Evolutionary conservation across 2,888 invertebrate species (phyloP).

Genomic region (Andrena dorsata): DNA sequence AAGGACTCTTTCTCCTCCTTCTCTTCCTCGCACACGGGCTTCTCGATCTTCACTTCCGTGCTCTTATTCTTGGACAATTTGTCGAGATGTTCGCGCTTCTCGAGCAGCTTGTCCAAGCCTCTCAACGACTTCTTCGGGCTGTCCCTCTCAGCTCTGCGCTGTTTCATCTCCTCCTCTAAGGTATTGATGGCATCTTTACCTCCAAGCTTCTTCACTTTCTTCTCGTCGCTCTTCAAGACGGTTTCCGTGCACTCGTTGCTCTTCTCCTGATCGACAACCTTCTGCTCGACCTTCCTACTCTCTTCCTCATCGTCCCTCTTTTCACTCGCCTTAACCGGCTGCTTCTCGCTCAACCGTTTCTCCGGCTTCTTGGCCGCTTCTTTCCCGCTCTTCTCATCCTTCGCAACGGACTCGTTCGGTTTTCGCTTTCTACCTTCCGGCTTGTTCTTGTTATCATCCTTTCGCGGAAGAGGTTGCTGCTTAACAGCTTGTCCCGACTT

Average conservation of each 20-base stretch:
- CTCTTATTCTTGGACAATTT: constrained; percentile 79
- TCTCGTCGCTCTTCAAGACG: constrained; percentile 73
- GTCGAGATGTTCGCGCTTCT: constrained; percentile 86
- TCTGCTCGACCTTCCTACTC: constrained; percentile 54
- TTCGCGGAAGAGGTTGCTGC: constrained; percentile 81
- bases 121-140: constrained; percentile 87
- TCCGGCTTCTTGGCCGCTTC: constrained; percentile 73
- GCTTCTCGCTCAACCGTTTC: constrained; percentile 57
- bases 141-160: constrained; percentile 85
- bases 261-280: constrained; percentile 53
- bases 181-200: constrained; percentile 79
- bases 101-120: constrained; percentile 87
- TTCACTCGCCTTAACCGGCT: constrained; percentile 81
- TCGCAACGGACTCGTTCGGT: constrained; percentile 79
- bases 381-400: constrained; percentile 80
- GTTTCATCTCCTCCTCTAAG: constrained; percentile 83
- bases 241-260: constrained; percentile 56
- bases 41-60: constrained; percentile 64
- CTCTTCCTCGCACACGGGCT: constrained; percentile 49
- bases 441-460: constrained; percentile 72
- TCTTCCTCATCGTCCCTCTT: constrained; percentile 80
- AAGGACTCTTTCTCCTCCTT: constrained; percentile 42
- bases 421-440: constrained; percentile 83
- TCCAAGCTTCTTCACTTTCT: constrained; percentile 74
- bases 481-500: constrained; percentile 74